These are phyloP conservation scores for Leucophenga varia DNA, from an alignment of 1,140 invertebrate genomes.

Conservation along the genomic window DNA sequence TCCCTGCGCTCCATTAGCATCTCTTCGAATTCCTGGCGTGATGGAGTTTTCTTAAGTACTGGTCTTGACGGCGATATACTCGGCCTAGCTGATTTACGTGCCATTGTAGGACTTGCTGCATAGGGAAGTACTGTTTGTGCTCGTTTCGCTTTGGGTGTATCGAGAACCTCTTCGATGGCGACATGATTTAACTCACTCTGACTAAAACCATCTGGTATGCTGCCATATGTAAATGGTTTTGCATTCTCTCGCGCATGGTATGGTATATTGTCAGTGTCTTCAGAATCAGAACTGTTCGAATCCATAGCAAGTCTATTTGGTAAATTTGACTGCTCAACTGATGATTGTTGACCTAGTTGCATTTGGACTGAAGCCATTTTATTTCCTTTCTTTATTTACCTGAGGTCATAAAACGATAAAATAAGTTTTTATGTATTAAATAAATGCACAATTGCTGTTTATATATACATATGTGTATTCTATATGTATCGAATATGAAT, in stretches of 20 bases:
- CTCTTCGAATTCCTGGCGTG: constrained; percentile 34
- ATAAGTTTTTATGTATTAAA: too few relatives aligned
- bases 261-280: constrained; percentile 60
- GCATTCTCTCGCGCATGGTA: constrained; percentile 76
- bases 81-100: constrained; percentile 22
- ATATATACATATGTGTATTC: too few relatives aligned
- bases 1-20: constrained; percentile 34
- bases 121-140: background rate
- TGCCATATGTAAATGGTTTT: constrained; percentile 73
- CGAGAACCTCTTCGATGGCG: background rate
- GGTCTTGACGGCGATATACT: constrained; percentile 27
- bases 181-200: constrained; percentile 26
- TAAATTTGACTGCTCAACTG: too few relatives aligned
- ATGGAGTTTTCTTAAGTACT: constrained; percentile 28
- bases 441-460: too few relatives aligned
- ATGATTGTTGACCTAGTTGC: too few relatives aligned
- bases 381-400: background rate
- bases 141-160: background rate
- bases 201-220: constrained; percentile 39
- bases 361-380: too few relatives aligned
- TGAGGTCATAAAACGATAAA: too few relatives aligned
- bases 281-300: background rate
- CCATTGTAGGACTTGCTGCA: constrained; percentile 12
- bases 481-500: too few relatives aligned
- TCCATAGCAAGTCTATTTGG: too few relatives aligned